phyloP scores from a whole-genome alignment of 2,797 vertebrate species.

The Hypotaenidia okinawae region DNA sequence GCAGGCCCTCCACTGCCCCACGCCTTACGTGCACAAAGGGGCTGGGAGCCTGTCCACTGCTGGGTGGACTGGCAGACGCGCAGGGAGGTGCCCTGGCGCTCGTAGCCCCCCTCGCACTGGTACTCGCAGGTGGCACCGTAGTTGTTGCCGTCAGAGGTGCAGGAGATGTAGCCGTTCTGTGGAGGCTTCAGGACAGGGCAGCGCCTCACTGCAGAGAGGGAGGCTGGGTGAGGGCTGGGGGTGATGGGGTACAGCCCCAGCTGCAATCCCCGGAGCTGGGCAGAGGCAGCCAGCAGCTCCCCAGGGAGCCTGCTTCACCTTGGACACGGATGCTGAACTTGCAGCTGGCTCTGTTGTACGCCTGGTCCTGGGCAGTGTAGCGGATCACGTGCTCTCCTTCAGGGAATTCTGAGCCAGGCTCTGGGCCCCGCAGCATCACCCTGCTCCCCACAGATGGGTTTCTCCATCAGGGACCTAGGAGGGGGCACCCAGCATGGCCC shows the following conservation, averaged over 20 bases:
- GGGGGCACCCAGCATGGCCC: accelerated
- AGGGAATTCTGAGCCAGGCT: constrained; percentile 85
- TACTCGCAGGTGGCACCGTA: constrained; percentile 92
- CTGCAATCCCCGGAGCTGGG: accelerated
- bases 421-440: constrained; percentile 84
- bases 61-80: constrained; percentile 88
- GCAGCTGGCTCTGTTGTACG: constrained; percentile 93
- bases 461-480: background rate
- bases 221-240: background rate
- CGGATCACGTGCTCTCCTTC: constrained; percentile 89
- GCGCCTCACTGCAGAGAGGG: constrained; percentile 76
- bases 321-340: constrained; percentile 93
- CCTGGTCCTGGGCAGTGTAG: constrained; percentile 91
- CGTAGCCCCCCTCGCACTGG: constrained; percentile 88
- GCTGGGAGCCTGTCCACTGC: constrained; percentile 85
- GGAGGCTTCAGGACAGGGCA: constrained; percentile 85
- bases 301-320: constrained; percentile 74
- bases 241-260: accelerated
- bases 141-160: constrained; percentile 88
- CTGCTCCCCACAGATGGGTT: constrained; percentile 61
- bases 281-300: background rate
- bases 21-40: constrained; percentile 79
- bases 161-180: constrained; percentile 88
- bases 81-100: constrained; percentile 81
- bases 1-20: accelerated